A percentile compares a stretch with the other conserved stretches of the same genome.
Conservation (phyloP, 2,797 vertebrate genomes). For the Uromys caudimaculatus region DNA sequence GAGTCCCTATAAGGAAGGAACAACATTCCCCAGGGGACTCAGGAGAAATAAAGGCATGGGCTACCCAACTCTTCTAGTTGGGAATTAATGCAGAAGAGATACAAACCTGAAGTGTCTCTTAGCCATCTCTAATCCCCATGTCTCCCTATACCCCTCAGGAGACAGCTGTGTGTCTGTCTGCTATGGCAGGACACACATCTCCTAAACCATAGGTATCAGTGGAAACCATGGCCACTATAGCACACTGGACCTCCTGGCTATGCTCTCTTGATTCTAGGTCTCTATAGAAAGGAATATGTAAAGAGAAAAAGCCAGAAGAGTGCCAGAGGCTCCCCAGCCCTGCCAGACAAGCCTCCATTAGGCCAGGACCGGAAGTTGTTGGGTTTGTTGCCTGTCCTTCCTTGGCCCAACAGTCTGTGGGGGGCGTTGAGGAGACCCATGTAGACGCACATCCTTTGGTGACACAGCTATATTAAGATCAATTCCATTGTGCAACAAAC, state of each 20-base stretch:
- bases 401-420: neutral
- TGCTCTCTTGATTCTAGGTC: neutral
- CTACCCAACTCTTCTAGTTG: too few species aligned
- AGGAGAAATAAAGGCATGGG: neutral
- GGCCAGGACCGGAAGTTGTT: neutral
- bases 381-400: conserved; percentile 37
- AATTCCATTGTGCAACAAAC: conserved; percentile 74
- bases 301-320: neutral
- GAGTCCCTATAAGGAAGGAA: neutral
- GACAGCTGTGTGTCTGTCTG: neutral
- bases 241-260: accelerated
- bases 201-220: neutral
- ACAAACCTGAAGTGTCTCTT: neutral
- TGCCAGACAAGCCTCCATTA: neutral
- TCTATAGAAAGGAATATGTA: neutral
- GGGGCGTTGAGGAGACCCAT: neutral
- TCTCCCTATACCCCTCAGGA: neutral
- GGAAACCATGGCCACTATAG: neutral
- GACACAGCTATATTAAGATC: conserved; percentile 74
- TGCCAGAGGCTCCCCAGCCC: neutral
- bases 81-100: neutral
- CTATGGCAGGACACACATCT: accelerated
- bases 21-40: accelerated
- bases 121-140: neutral
- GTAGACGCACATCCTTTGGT: conserved; percentile 33